Evolutionary conservation across 64 coral and sea anemone genomes (phyloP).

Genomic region (Actinia equina): DNA sequence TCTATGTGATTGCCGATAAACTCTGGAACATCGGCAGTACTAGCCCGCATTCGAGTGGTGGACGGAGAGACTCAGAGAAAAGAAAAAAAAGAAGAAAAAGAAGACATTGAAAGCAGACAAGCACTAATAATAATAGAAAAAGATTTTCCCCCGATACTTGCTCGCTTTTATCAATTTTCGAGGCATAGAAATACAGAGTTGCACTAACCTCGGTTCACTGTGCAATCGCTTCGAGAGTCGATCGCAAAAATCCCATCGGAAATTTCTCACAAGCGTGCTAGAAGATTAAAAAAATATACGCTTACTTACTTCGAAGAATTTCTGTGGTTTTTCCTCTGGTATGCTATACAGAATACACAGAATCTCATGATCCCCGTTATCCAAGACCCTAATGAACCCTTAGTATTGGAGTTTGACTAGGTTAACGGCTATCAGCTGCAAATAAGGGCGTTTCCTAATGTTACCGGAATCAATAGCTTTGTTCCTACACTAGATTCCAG

Average conservation of each 20-base stretch:
- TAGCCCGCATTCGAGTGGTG: no score
- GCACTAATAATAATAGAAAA: no score
- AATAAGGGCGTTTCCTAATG: conserved; percentile 3
- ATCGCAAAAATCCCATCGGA: neutral
- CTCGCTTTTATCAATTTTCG: no score
- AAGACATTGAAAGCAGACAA: no score
- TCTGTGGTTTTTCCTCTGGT: neutral
- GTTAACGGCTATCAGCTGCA: neutral
- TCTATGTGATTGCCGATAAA: no score
- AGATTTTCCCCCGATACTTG: no score
- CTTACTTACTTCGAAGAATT: no score
- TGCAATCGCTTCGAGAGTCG: neutral
- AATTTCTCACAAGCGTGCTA: neutral
- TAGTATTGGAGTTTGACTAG: conserved; percentile 5
- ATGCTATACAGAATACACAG: neutral
- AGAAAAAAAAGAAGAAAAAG: no score
- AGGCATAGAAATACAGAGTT: no score
- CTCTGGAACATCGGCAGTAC: no score
- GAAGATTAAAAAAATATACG: no score
- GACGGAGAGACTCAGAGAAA: no score
- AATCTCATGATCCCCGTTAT: conserved; percentile 1
- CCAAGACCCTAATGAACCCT: conserved; percentile 2
- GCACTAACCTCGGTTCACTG: neutral
- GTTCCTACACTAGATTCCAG: neutral
- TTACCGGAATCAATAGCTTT: conserved; percentile 5